Conservation (phyloP, 2,888 invertebrate genomes). For the Liopterus haemorrhoidalis region DNA sequence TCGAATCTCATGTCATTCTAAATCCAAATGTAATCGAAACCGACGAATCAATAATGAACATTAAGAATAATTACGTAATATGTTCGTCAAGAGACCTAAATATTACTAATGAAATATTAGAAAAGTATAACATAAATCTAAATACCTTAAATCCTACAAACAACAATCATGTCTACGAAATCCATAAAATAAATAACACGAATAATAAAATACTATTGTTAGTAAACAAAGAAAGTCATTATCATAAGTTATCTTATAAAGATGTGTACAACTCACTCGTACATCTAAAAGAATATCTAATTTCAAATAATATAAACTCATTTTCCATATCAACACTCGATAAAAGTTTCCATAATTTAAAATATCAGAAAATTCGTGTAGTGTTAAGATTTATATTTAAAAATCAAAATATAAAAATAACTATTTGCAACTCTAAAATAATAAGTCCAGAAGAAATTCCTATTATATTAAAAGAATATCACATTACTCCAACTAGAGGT, state of each 20-base stretch:
- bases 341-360: slow-evolving; percentile 4
- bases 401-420: slow-evolving; percentile 12
- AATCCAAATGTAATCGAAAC: slow-evolving; percentile 7
- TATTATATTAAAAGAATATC: slow-evolving; percentile 12
- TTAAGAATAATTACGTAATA: slow-evolving; percentile 11
- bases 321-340: slow-evolving; percentile 2
- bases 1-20: slow-evolving; percentile 1
- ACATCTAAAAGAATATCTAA: slow-evolving; percentile 8
- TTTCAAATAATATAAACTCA: slow-evolving; percentile 6
- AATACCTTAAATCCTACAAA: neutral
- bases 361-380: slow-evolving; percentile 8
- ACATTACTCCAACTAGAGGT: slow-evolving; percentile 12
- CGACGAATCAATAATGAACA: slow-evolving; percentile 2
- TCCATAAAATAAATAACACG: neutral
- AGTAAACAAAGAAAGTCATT: slow-evolving; percentile 6
- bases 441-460: slow-evolving; percentile 6
- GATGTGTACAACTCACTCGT: slow-evolving; percentile 7
- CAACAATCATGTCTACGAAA: slow-evolving; percentile 3
- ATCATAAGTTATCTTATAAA: slow-evolving; percentile 10
- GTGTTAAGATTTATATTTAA: slow-evolving; percentile 15
- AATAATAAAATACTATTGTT: slow-evolving; percentile 5
- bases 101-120: neutral
- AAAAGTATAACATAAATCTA: neutral
- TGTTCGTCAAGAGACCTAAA: slow-evolving; percentile 3
- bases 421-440: slow-evolving; percentile 14